Base-by-base conservation (phyloP, 2,113 vertebrate genomes). In the Mus spicilegus region DNA sequence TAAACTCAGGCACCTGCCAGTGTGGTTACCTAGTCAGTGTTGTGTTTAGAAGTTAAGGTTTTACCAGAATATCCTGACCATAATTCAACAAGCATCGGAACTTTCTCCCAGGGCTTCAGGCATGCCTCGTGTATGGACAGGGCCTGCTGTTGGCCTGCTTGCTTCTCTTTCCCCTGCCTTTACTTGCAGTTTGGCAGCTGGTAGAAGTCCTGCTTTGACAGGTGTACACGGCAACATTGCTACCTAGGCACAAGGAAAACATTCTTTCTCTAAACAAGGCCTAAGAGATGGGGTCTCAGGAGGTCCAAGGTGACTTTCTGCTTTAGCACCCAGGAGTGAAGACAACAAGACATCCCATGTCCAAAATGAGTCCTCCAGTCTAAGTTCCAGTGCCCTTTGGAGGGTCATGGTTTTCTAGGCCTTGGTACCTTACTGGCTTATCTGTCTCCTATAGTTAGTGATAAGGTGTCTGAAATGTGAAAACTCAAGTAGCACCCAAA, bases 121-220 rank as follows among this genome's bases (percentile, higher is more conserved):
- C 4, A 0, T 1, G 2, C 8, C 0, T 49, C 0, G n/a, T 9
- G 20, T 49, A 11, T 28, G 3, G 54, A 12, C 28, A 75, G n/a
- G 1, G 39, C 1, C 26, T 2, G 22, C 51, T 61, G 49, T 67
- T 63, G 46, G n/a, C 42, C 1, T 67, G 16, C 20, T 0, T 20
- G 26, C 81, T 87, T 82, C 87, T 82, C 39, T 33, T 26, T 4
- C 19, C 39, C 42, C 70, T 28, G 24, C 30, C 1, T 70, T 46
- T 20, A 12, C 51, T 36, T 89, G 54, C 67, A 58, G 19, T 51
- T 78, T 26, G 54, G 73, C 28, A 75, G 73, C 49, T 67, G 4
- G 28, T 42, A 33, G 63, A 58, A 54, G 20, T 3, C 90, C 80
- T 72, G 51, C 76, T 95, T 49, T 87, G 80, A 77, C 46, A 5